Evolutionary conservation across 2,113 vertebrate genomes (phyloP).

Genomic region (Piprites chloris): DNA sequence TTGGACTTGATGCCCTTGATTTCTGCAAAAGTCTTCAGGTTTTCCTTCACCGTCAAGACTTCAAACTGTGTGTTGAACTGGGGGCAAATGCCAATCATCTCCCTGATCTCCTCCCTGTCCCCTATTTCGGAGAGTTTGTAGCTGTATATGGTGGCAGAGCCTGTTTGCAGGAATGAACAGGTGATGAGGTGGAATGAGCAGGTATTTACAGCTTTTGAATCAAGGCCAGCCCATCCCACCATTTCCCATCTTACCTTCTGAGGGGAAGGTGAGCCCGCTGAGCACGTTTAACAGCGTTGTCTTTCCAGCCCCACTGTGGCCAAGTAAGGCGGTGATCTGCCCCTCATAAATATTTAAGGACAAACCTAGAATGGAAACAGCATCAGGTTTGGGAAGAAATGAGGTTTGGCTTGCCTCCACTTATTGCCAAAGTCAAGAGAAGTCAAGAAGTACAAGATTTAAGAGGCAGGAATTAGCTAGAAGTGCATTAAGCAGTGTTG

Average conservation of each 20-base stretch:
- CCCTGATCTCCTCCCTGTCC: conserved; percentile 74
- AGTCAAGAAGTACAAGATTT: background rate
- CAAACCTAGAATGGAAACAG: conserved; percentile 72
- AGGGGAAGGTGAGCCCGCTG: conserved; percentile 81
- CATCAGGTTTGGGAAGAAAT: background rate
- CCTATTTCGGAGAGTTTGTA: conserved; percentile 73
- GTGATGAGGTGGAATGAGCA: accelerated
- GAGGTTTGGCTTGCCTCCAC: background rate
- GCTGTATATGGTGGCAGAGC: conserved; percentile 81
- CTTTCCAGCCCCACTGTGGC: conserved; percentile 93
- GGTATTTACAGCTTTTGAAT: background rate
- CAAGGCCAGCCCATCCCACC: background rate
- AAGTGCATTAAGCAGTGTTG: background rate
- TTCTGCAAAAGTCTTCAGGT: conserved; percentile 85
- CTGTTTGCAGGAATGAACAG: conserved; percentile 18
- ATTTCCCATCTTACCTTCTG: conserved; percentile 65
- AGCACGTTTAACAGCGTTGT: conserved; percentile 86
- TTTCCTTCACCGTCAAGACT: conserved; percentile 88
- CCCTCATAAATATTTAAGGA: conserved; percentile 88
- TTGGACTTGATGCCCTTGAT: conserved; percentile 85
- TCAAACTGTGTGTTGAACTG: conserved; percentile 89
- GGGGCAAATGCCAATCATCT: conserved; percentile 85
- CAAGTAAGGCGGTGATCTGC: conserved; percentile 91
- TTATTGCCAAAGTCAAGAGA: background rate
- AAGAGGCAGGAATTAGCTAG: background rate